phyloP scores from a whole-genome alignment of 2,113 vertebrate species.

The Gobius niger region DNA sequence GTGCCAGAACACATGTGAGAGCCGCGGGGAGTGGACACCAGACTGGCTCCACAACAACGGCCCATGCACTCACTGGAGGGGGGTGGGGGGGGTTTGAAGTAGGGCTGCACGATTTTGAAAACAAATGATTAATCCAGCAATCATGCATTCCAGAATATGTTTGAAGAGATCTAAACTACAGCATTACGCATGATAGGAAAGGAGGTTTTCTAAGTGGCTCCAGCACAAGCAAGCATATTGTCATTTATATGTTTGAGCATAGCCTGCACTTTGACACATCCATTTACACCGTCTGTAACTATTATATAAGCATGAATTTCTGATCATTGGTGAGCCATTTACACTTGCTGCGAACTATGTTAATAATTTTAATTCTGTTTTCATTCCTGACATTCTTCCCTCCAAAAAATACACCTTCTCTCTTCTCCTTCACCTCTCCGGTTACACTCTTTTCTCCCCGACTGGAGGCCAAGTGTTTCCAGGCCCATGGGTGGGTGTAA shows the following conservation, averaged over 20 bases:
- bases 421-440: slow-evolving; percentile 20
- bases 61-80: slow-evolving; percentile 49
- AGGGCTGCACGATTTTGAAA: neutral
- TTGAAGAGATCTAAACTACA: too few relatives aligned
- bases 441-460: slow-evolving; percentile 43
- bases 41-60: slow-evolving; percentile 37
- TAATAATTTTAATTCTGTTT: slow-evolving; percentile 12
- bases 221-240: too few relatives aligned
- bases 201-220: too few relatives aligned
- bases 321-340: neutral
- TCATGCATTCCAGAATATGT: too few relatives aligned
- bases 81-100: slow-evolving; percentile 48
- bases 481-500: slow-evolving; percentile 47
- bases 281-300: too few relatives aligned
- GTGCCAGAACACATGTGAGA: slow-evolving; percentile 70
- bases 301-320: too few relatives aligned
- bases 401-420: slow-evolving; percentile 13
- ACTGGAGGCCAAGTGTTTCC: slow-evolving; percentile 51
- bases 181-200: too few relatives aligned
- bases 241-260: too few relatives aligned
- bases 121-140: too few relatives aligned
- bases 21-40: slow-evolving; percentile 30
- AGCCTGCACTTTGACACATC: too few relatives aligned
- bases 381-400: slow-evolving; percentile 16
- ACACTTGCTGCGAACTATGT: slow-evolving; percentile 3